Evolutionary conservation across 2,113 vertebrate genomes (phyloP), one percentile per base, ranked within the genome.

Genomic region (Ameiurus melas): DNA sequence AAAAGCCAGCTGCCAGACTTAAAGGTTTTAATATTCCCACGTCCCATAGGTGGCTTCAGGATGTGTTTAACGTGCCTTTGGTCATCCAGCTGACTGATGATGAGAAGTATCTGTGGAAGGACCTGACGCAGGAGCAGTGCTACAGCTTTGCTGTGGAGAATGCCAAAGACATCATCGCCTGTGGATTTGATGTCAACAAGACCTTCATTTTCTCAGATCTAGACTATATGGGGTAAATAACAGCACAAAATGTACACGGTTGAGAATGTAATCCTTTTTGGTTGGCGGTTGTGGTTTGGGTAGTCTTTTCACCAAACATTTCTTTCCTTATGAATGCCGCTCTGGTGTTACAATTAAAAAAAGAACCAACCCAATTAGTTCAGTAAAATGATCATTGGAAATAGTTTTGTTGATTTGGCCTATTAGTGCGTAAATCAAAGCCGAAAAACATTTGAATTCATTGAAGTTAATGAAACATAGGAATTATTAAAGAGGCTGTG

Each of bases 51-150:
- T 99, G 98, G 98, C 94, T 99, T 78, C 98, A 99, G 93, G 98
- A 99, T 51, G 96, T 97, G 25, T 99, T 99, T 85, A 94, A 97
- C 33, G 96, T 99, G 60, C 98, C 98, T 0, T 91, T 99, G 93
- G 97, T 99, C 86, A 94, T 99, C 92, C 98, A 99, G 93, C 86
- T 99, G 94, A 99, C 98, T 0, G 98, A 99, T 20, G 98, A 99
- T 73, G 98, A 99, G 94, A 99, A 99, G 87, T 99, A 98, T 90
- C 95, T 99, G 91, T 99, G 98, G 98, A 99, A 99, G 91, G 98
- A 99, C 89, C 94, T 99, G 86, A 96, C 97, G 7, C 57, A 97
- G 86, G 97, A 99, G 36, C 96, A 97, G 60, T 97, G 98, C 16
- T 90, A 97, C 16, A 95, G 94, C 30, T 99, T 96, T 9, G 93